A percentile compares a stretch with the other conserved stretches of the same genome.
These are phyloP conservation scores for Diorhabda sublineata DNA, from an alignment of 1,140 invertebrate genomes.

Conservation along the genomic window DNA sequence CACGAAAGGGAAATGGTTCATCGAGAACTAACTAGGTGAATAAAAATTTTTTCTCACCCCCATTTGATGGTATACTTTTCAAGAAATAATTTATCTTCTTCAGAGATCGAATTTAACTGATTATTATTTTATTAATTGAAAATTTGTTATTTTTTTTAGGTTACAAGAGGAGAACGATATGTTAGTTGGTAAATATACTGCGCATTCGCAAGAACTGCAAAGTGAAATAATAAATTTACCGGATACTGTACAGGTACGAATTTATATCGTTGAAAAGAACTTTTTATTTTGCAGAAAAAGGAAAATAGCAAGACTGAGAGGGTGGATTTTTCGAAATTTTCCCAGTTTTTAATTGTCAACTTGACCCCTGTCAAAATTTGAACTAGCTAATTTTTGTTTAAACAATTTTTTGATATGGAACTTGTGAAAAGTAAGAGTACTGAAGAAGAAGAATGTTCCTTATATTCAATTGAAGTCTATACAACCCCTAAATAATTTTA, in stretches of 20 bases:
- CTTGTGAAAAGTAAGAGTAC: too few relatives aligned
- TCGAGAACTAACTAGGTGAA: slow-evolving; percentile 66
- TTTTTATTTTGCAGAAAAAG: not conserved
- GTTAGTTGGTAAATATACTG: slow-evolving; percentile 81
- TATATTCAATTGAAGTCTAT: too few relatives aligned
- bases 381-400: too few relatives aligned
- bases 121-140: slow-evolving; percentile 8
- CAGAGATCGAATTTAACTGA: slow-evolving; percentile 14
- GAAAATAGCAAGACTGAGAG: not conserved
- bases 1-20: slow-evolving; percentile 71
- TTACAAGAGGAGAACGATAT: slow-evolving; percentile 84
- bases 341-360: too few relatives aligned
- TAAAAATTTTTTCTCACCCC: not conserved
- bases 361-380: too few relatives aligned
- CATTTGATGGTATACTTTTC: slow-evolving; percentile 14
- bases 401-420: too few relatives aligned
- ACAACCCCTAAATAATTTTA: too few relatives aligned
- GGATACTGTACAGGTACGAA: slow-evolving; percentile 72
- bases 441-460: too few relatives aligned
- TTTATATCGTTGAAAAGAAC: not conserved
- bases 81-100: not conserved
- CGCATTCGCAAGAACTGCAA: slow-evolving; percentile 80
- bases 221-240: slow-evolving; percentile 92
- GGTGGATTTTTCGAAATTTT: too few relatives aligned
- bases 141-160: slow-evolving; percentile 46